These are phyloP conservation scores for Crypturellus tataupa DNA, from an alignment of 2,797 vertebrate genomes.

Conservation along the genomic window DNA sequence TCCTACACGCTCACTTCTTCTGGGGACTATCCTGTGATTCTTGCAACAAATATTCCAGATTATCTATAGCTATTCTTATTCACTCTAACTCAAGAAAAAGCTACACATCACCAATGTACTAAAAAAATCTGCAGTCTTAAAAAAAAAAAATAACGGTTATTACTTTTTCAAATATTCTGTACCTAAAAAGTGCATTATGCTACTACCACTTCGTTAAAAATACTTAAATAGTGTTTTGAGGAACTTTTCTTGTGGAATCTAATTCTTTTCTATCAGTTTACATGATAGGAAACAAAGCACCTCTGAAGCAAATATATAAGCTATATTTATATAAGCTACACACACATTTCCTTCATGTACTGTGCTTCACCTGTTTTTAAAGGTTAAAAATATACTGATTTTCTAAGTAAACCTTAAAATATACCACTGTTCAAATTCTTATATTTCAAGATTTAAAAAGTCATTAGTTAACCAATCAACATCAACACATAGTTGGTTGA, in stretches of 20 bases:
- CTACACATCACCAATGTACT: neutral
- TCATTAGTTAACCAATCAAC: neutral
- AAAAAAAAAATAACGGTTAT: neutral
- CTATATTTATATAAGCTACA: too few species aligned
- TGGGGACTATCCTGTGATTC: neutral
- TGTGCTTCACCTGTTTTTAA: neutral
- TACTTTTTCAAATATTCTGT: neutral
- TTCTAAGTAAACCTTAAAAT: neutral
- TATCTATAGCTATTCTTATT: neutral
- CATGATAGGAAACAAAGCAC: neutral
- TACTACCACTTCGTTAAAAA: neutral
- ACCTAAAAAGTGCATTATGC: rapidly evolving
- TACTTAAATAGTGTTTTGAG: neutral
- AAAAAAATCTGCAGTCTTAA: neutral
- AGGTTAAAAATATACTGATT: neutral
- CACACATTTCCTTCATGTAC: neutral
- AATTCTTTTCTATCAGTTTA: neutral
- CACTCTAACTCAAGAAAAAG: neutral
- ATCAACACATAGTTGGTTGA: rapidly evolving
- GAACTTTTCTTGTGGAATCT: neutral
- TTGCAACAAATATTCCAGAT: rapidly evolving
- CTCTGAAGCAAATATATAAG: neutral
- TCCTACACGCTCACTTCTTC: neutral
- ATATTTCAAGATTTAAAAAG: neutral
- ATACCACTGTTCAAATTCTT: neutral